Evolutionary conservation across 2,888 invertebrate genomes (phyloP), one percentile per base, ranked within the genome.

Genomic region (Dolomedes plantarius): DNA sequence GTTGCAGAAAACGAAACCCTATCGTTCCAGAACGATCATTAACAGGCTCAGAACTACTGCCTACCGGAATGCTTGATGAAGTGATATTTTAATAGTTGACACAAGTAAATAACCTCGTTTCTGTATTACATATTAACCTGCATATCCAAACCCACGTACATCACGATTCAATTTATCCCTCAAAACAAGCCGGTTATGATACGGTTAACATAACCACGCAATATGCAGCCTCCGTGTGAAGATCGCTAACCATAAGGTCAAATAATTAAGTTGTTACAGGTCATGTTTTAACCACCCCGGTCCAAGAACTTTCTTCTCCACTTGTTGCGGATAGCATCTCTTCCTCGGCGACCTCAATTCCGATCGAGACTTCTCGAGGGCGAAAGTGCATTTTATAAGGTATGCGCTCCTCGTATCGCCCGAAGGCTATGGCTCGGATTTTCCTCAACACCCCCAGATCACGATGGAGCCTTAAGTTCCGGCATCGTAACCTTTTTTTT

Each of bases 371-470:
- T 56, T 56, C 56, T 56, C 56, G 23, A 56, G 56, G 56, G 56
- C 56, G 56, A 56, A 56, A 56, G 56, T 56, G 56, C 23, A 23
- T 6, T 16, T 2, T 16, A 3, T 56, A 23, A 7, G 56, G 23
- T 6, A 56, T 9, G 16, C 16, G 16, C 36, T 36, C 11, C 36
- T 7, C n/a, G 16, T 16, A 6, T 23, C 19, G 23, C 19, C 56
- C 56, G 56, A 5, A 23, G 56, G 56, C 56, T 56, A 2, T 16
- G 5, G 5, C 5, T 7, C 1, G 23, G 1, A 7, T 2, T 23
- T 56, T 56, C 56, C 56, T 56, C 56, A 56, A 56, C 56, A 56
- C 56, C 56, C 16, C 23, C 56, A 56, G 23, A 56, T 56, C 56
- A 56, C 23, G 23, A 56, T 56, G 56, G 23, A 7, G 9, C 16